Percentiles rank a stretch among this genome's conserved stretches.
These are phyloP conservation scores for Cheumatopsyche charites DNA, from an alignment of 1,140 invertebrate species.

Conservation along the genomic window DNA sequence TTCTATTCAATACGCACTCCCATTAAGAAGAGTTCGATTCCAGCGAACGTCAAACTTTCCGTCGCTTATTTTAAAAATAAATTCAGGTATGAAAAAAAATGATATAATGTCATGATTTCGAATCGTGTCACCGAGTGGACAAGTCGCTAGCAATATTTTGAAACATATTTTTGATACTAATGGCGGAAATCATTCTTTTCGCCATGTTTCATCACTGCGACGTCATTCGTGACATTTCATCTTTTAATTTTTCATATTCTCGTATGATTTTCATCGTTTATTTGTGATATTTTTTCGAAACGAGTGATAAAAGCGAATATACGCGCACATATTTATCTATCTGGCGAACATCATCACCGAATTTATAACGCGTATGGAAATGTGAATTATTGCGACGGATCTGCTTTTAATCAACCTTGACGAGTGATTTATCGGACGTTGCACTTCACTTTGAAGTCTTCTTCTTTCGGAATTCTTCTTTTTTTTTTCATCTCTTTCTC, in stretches of 20 bases:
- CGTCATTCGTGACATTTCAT: neutral
- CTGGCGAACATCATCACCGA: slow-evolving; percentile 10
- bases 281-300: too few relatives aligned
- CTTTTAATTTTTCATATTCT: neutral
- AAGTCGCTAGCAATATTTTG: too few relatives aligned
- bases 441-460: slow-evolving; percentile 21
- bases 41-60: too few relatives aligned
- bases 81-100: neutral
- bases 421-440: slow-evolving; percentile 24
- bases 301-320: too few relatives aligned
- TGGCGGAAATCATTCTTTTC: slow-evolving; percentile 10
- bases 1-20: neutral
- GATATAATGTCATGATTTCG: neutral
- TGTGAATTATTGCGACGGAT: slow-evolving; percentile 26
- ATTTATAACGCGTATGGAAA: neutral
- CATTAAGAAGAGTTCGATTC: neutral
- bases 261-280: too few relatives aligned
- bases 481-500: too few relatives aligned
- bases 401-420: slow-evolving; percentile 24
- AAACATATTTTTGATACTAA: slow-evolving; percentile 9
- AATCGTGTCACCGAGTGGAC: neutral
- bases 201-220: neutral
- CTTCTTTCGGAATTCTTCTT: too few relatives aligned
- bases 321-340: neutral
- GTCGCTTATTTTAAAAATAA: neutral